Percentiles rank a stretch among this genome's conserved stretches.
These are phyloP conservation scores for Stegana nigrithorax DNA, from an alignment of 2,888 invertebrate genomes.

Conservation along the genomic window DNA sequence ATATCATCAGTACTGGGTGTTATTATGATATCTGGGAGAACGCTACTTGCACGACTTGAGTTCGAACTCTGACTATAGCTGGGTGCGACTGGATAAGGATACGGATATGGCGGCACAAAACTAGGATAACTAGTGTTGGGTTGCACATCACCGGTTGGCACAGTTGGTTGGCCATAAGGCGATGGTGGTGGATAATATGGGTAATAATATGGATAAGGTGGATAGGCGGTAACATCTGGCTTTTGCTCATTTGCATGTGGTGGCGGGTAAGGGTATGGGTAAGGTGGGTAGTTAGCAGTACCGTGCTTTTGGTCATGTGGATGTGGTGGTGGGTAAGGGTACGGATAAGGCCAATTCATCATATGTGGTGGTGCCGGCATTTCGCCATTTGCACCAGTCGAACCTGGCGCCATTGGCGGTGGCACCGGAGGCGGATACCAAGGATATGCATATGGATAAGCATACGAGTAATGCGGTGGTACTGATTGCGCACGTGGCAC, in stretches of 20 bases:
- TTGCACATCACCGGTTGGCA: slow-evolving; percentile 40
- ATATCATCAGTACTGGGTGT: slow-evolving; percentile 64
- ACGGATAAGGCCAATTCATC: slow-evolving; percentile 55
- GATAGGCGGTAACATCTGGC: slow-evolving; percentile 38
- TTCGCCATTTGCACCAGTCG: slow-evolving; percentile 15
- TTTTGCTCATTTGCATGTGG: slow-evolving; percentile 35
- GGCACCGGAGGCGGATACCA: slow-evolving; percentile 60
- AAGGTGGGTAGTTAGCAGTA: slow-evolving; percentile 34
- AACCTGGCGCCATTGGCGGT: slow-evolving; percentile 10
- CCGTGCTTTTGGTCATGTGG: no score
- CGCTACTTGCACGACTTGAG: slow-evolving; percentile 57
- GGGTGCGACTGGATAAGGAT: slow-evolving; percentile 51
- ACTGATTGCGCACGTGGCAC: slow-evolving; percentile 51
- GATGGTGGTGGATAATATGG: slow-evolving; percentile 52
- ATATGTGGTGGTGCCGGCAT: slow-evolving; percentile 25
- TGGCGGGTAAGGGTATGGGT: slow-evolving; percentile 29
- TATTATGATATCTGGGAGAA: slow-evolving; percentile 65
- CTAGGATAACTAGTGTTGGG: slow-evolving; percentile 38
- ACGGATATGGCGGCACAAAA: slow-evolving; percentile 47
- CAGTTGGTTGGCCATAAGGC: slow-evolving; percentile 37
- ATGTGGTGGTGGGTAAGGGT: slow-evolving; percentile 55
- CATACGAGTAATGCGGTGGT: slow-evolving; percentile 57
- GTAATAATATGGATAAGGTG: slow-evolving; percentile 58
- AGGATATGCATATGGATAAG: slow-evolving; percentile 59
- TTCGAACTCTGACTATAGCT: slow-evolving; percentile 51